Evolutionary conservation across 2,797 vertebrate genomes (phyloP), one percentile per base, ranked within the genome.

Genomic region (Scarus forsteni): DNA sequence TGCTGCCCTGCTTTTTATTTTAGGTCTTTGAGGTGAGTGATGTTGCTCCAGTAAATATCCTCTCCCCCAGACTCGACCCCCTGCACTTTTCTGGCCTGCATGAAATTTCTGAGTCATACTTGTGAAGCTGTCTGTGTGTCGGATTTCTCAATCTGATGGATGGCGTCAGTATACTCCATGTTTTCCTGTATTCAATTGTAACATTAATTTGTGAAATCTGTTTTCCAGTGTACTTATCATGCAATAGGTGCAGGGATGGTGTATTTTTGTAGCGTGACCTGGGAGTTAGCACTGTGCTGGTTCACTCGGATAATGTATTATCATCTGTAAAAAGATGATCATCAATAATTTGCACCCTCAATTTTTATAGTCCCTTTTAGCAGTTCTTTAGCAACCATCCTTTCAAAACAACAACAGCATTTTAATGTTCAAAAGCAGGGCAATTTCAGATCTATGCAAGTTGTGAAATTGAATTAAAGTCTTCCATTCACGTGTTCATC

Each of bases 1-100:
- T 93, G 96, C 97, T 94, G 95, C 93, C 94, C 93, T 94, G 66
- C 74, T 94, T 88, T 94, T 95, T 95, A 92, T 96, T 95, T 94
- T 95, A 98, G 97, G 97, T 98, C 79, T 98, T 96, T 1, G 97
- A 99, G 97, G 97, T 98, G 95, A 98, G 95, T 92, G 53, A 19
- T 77, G 82, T 78, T 79, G 66, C 73, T 68, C 51, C 18, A 69
- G 39, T 77, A 80, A 85, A 83, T 70, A 64, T 38, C 14, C 52
- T 19, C 50, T 27, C 10, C 53, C 8, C 14, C 48, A 10, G 18
- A 9, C 52, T n/a, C 40, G 35, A 54, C 12, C 8, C 27, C 36
- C 34, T 36, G 42, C 62, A 8, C 12, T 19, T 55, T 35, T 59
- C 48, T 40, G 51, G 12, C 19, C 51, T 80, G 77, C 85, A 80